Base-by-base conservation (phyloP, 2,888 invertebrate species). In the Tenodera sinensis region DNA sequence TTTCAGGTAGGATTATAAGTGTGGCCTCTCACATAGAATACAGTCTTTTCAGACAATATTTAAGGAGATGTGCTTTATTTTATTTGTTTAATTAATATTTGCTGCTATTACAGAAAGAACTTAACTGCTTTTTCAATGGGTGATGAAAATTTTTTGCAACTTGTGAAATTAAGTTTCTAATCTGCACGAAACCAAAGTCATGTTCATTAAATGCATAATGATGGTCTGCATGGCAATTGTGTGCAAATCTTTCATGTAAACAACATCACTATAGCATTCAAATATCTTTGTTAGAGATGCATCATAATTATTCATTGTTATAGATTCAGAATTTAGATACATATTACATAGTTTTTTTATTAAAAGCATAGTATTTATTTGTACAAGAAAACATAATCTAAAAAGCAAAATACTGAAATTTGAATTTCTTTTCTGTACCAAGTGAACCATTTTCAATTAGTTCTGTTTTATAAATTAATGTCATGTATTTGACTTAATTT, bases 1-100 rank as follows among this genome's bases (percentile, higher is more conserved):
- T 85, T 89, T 90, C 88, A 90, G 91, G 90, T 90, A 90, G 89
- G 86, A 71, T 87, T 81, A 87, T 87, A 83, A 83, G 54, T 87
- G 42, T 87, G 87, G 87, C 83, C n/a, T 87, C 87, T 87, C 87
- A 87, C 87, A 83, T 87, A 87, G 87, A 87, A 87, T 87, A 87
- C 87, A 87, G 54, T 85, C 47, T 42, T 9, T 85, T 42, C 54
- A 71, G 54, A 83, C 28, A 83, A 20, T 30, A 83, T 30, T 83
- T 83, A 28, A 28, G 28, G 20, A 83, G 20, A 30, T 83, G 83
- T 83, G 34, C 83, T 30, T 83, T 83, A 83, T 30, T 34, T 27
- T 83, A 28, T 27, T 83, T 20, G 20, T 34, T 83, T 20, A 83
- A 25, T 71, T 71, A 71, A 71, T 20, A 71, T 71, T 20, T 71